Percentiles rank a stretch among this genome's conserved stretches.
Evolutionary conservation across 2,797 vertebrate species (phyloP).

Genomic region (Ctenochaetus hawaiiensis): DNA sequence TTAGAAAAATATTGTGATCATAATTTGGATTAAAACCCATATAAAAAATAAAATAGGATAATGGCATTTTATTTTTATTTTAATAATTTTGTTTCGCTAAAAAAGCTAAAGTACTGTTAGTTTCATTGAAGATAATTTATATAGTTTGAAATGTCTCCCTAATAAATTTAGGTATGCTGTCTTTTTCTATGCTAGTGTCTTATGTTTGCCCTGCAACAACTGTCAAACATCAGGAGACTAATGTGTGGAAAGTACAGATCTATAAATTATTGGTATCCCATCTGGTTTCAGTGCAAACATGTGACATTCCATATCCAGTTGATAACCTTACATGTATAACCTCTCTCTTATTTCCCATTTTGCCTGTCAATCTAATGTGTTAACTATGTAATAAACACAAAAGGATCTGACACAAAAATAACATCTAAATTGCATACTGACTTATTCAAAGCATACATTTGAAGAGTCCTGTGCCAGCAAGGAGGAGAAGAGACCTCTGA

Average conservation of each 20-base stretch:
- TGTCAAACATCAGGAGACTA: conserved; percentile 37
- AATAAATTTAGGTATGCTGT: not conserved
- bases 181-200: not conserved
- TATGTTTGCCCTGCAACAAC: not conserved
- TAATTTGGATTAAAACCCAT: too few relatives aligned
- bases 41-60: too few relatives aligned
- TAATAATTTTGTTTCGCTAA: not conserved
- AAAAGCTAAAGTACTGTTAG: not conserved
- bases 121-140: not conserved
- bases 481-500: conserved; percentile 61
- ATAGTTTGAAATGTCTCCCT: not conserved
- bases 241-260: conserved; percentile 20
- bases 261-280: conserved; percentile 44
- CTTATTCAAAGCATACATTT: conserved; percentile 55
- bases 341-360: conserved; percentile 11
- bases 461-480: conserved; percentile 58
- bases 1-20: too few relatives aligned
- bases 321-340: not conserved
- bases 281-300: conserved; percentile 42
- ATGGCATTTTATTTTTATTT: too few relatives aligned
- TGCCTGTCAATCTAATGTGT: conserved; percentile 52
- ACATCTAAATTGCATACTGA: conserved; percentile 59
- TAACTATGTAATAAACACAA: conserved; percentile 50
- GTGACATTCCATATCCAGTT: conserved; percentile 25
- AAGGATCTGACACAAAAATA: conserved; percentile 60